Percentiles rank a stretch among this genome's conserved stretches.
phyloP scores from a whole-genome alignment of 2,888 invertebrate species.

The Thereva unica region DNA sequence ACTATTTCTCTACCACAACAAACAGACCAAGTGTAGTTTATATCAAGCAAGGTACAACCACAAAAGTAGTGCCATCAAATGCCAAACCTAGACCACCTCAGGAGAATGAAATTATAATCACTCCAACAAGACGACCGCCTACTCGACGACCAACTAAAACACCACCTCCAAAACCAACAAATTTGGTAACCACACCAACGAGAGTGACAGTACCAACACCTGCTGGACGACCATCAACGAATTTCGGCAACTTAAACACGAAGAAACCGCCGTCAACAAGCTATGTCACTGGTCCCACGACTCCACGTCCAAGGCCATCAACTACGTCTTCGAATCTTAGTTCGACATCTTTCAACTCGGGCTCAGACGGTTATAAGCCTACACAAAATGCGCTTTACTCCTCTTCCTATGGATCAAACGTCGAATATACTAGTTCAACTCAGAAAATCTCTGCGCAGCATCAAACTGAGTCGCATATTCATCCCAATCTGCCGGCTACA shows the following conservation, averaged over 20 bases:
- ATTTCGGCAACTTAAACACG: conserved; percentile 43
- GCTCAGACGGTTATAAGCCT: conserved; percentile 59
- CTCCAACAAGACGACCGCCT: conserved; percentile 36
- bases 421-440: conserved; percentile 56
- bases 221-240: conserved; percentile 38
- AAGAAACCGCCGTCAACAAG: conserved; percentile 59
- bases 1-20: conserved; percentile 9
- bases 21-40: conserved; percentile 3
- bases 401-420: conserved; percentile 64
- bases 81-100: conserved; percentile 25
- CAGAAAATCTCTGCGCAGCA: conserved; percentile 38
- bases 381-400: not conserved
- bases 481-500: conserved; percentile 47
- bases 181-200: conserved; percentile 20
- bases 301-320: conserved; percentile 59
- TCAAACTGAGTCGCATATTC: conserved; percentile 38
- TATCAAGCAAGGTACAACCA: conserved; percentile 6
- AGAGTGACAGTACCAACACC: not conserved
- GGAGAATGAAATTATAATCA: conserved; percentile 34
- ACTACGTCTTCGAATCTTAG: conserved; percentile 46
- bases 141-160: conserved; percentile 35
- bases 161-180: conserved; percentile 50
- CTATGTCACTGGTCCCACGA: conserved; percentile 60
- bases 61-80: conserved; percentile 45
- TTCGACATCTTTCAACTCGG: conserved; percentile 41